Evolutionary conservation across 2,797 vertebrate genomes (phyloP).

Genomic region (Parauchenoglanis punctatus): DNA sequence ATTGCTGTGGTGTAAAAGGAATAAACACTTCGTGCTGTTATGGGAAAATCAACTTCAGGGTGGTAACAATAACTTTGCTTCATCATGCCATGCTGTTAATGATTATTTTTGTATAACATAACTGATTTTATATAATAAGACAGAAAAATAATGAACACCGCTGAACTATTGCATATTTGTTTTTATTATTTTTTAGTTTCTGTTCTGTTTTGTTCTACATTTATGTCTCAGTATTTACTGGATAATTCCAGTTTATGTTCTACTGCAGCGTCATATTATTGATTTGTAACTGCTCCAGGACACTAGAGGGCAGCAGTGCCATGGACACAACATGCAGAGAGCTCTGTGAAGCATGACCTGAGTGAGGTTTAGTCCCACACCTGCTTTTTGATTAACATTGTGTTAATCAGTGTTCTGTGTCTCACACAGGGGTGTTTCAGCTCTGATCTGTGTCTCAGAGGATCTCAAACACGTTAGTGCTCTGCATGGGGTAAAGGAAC

Average conservation of each 20-base stretch:
- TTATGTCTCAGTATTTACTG: neutral
- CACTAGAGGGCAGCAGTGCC: conserved; percentile 35
- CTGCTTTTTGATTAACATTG: neutral
- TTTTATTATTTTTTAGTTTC: neutral
- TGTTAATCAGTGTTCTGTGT: neutral
- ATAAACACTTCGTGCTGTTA: neutral
- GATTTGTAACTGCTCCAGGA: neutral
- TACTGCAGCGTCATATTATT: neutral
- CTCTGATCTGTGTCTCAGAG: neutral
- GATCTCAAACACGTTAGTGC: neutral
- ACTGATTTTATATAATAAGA: neutral
- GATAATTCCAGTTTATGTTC: neutral
- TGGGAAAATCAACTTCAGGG: neutral
- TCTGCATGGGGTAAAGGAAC: neutral
- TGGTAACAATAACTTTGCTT: neutral
- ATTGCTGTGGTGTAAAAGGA: neutral
- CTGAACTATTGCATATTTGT: neutral
- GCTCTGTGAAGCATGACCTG: neutral
- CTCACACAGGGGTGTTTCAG: neutral
- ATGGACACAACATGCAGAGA: neutral
- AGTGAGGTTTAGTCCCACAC: neutral
- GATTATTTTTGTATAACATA: neutral
- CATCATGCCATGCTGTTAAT: neutral
- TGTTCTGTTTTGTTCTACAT: neutral
- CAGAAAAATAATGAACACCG: neutral